Percentiles rank a stretch among this genome's conserved stretches.
Evolutionary conservation across 2,888 invertebrate species (phyloP).

Genomic region (Sphaerophoria taeniata): DNA sequence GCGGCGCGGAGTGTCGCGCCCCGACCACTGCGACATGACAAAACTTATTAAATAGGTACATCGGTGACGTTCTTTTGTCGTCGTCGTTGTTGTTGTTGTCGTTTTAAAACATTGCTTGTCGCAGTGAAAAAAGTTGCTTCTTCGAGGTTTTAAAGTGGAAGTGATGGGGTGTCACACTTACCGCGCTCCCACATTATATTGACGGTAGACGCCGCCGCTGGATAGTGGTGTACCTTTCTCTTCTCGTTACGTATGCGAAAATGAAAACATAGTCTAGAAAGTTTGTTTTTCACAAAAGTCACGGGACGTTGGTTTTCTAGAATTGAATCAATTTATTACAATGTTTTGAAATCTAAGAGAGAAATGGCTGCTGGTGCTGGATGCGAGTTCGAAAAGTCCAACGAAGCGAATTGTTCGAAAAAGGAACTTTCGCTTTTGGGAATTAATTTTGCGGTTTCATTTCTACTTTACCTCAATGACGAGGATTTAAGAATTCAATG

Average conservation of each 20-base stretch:
- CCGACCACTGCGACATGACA: constrained; percentile 61
- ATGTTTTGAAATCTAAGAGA: constrained; percentile 14
- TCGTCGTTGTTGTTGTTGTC: constrained; percentile 21
- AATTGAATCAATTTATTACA: constrained; percentile 39
- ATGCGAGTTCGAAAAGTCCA: constrained; percentile 5
- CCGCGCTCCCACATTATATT: constrained; percentile 26
- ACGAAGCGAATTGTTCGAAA: not conserved
- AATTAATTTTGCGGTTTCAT: constrained; percentile 15
- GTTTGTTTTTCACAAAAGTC: constrained; percentile 61
- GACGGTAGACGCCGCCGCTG: no score
- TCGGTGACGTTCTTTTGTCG: constrained; percentile 54
- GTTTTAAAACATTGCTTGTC: constrained; percentile 22
- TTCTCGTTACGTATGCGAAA: constrained; percentile 15
- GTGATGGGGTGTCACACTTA: constrained; percentile 53
- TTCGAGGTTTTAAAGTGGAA: constrained; percentile 55
- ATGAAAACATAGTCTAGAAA: constrained; percentile 65
- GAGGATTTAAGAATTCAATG: not conserved
- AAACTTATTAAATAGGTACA: constrained; percentile 67
- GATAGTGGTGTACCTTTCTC: not conserved
- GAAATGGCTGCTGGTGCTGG: constrained; percentile 11
- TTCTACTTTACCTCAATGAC: not conserved
- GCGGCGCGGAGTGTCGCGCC: constrained; percentile 30
- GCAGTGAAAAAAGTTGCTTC: constrained; percentile 25
- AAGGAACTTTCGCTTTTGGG: constrained; percentile 22
- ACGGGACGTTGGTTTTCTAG: constrained; percentile 52